phyloP scores from a whole-genome alignment of 1,140 invertebrate species.

The Hypothenemus hampei region DNA sequence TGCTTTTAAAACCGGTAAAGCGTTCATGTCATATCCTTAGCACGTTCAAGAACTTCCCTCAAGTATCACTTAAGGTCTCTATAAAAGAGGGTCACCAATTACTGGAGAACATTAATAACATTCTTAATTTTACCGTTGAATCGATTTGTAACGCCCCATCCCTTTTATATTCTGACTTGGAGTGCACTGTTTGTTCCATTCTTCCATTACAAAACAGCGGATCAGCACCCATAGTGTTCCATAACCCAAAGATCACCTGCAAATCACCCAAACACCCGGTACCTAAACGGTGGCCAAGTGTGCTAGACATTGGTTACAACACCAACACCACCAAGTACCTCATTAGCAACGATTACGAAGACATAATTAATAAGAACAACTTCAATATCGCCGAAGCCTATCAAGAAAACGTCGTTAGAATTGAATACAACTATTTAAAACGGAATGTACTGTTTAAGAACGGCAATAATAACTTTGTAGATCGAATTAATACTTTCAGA shows the following conservation, averaged over 20 bases:
- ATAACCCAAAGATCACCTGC: constrained; percentile 12
- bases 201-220: constrained; percentile 25
- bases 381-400: constrained; percentile 27
- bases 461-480: constrained; percentile 22
- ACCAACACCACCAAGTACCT: constrained; percentile 27
- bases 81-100: constrained; percentile 26
- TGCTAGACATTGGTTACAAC: constrained; percentile 23
- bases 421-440: constrained; percentile 35
- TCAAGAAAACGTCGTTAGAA: constrained; percentile 14
- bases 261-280: constrained; percentile 3
- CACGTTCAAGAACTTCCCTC: constrained; percentile 28
- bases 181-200: constrained; percentile 29
- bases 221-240: not conserved
- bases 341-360: constrained; percentile 23
- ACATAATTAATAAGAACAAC: constrained; percentile 12
- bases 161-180: constrained; percentile 30
- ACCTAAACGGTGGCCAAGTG: constrained; percentile 31
- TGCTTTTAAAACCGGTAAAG: constrained; percentile 23
- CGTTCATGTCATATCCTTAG: constrained; percentile 24
- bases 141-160: constrained; percentile 35
- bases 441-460: constrained; percentile 30
- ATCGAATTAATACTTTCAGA: constrained; percentile 26
- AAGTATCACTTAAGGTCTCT: constrained; percentile 28
- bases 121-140: constrained; percentile 35
- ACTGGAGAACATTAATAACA: constrained; percentile 5